Conservation (phyloP, 2,797 vertebrate genomes). For the Eremophila alpestris region DNA sequence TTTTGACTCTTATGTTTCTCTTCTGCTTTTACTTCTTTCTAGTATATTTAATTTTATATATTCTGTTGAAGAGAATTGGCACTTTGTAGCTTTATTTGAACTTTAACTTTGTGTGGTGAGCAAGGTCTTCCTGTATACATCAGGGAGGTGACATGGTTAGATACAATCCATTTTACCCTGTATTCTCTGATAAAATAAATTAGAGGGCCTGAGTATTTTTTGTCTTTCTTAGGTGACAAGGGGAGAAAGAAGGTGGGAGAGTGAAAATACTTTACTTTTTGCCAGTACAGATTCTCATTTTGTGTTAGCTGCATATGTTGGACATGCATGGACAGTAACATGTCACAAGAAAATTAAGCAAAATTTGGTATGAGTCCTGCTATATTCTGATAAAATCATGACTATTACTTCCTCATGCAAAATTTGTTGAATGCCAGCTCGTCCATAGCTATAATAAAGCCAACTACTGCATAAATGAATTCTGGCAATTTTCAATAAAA, state of each 20-base stretch:
- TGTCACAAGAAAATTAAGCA: constrained; percentile 5
- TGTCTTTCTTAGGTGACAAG: neutral
- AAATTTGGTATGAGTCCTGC: neutral
- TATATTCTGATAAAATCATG: constrained; percentile 47
- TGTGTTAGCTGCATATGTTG: neutral
- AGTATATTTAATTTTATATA: neutral
- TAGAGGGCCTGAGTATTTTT: neutral
- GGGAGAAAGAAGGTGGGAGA: neutral
- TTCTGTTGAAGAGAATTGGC: neutral
- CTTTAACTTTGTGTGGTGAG: neutral
- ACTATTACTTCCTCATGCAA: constrained; percentile 30
- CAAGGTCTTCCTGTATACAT: neutral
- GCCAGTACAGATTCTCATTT: neutral
- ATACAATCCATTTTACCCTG: neutral
- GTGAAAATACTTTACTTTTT: constrained; percentile 5
- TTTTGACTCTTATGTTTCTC: neutral
- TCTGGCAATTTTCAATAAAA: constrained; percentile 62
- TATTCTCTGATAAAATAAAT: neutral
- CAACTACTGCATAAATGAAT: constrained; percentile 54
- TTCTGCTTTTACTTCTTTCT: neutral
- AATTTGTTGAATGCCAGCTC: constrained; percentile 37
- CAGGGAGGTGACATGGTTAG: neutral
- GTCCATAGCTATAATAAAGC: constrained; percentile 40
- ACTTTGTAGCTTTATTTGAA: neutral
- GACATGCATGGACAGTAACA: neutral